Conservation (phyloP, 1,140 invertebrate genomes). For the Drosophila aff. region DNA sequence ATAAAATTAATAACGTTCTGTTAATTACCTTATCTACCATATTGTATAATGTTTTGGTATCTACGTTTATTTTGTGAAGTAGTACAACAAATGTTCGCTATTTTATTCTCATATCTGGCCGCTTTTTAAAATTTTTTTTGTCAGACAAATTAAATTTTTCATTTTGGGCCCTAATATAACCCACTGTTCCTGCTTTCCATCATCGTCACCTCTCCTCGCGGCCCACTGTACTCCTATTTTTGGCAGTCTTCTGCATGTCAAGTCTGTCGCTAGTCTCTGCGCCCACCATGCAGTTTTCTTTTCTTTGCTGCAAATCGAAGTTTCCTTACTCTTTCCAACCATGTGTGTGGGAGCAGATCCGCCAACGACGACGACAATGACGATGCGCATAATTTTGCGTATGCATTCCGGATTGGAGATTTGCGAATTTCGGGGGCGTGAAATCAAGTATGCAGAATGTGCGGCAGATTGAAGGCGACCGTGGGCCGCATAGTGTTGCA, state of each 20-base stretch:
- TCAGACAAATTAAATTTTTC: background rate
- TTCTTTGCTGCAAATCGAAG: slow-evolving; percentile 47
- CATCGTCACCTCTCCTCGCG: background rate
- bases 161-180: background rate
- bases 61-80: no score
- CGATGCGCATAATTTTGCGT: slow-evolving; percentile 81
- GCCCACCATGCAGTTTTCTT: slow-evolving; percentile 38
- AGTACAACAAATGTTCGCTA: no score
- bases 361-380: slow-evolving; percentile 45
- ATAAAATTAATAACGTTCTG: no score
- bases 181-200: slow-evolving; percentile 33
- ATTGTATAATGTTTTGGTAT: no score
- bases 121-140: no score
- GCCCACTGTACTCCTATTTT: slow-evolving; percentile 48
- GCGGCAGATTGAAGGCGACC: slow-evolving; percentile 39
- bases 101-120: no score
- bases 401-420: slow-evolving; percentile 65
- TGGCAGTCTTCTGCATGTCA: slow-evolving; percentile 52
- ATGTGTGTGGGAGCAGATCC: slow-evolving; percentile 69
- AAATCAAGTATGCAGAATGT: slow-evolving; percentile 81
- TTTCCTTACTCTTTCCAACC: slow-evolving; percentile 39
- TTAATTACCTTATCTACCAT: no score
- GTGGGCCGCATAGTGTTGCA: slow-evolving; percentile 33
- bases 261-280: slow-evolving; percentile 37
- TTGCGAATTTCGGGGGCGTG: slow-evolving; percentile 59